Base-by-base conservation (phyloP, 92 coral and sea anemone genomes). In the Virgularia gustaviana region DNA sequence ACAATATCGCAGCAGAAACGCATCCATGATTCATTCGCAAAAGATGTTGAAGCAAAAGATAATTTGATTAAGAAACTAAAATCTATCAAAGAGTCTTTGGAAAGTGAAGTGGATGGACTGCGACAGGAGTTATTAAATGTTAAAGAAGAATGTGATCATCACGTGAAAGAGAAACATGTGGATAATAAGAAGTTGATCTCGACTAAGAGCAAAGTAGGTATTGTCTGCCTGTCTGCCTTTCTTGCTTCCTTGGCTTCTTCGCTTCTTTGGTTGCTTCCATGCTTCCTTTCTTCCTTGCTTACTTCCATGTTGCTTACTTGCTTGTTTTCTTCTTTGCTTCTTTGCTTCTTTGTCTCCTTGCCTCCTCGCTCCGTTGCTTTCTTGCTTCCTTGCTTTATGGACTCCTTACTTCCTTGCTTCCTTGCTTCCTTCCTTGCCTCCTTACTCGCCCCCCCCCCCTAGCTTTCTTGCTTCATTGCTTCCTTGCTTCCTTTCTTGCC, bases 61-160 rank as follows among this genome's bases (percentile, higher is more conserved):
- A 89, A 87, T 15, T 81, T 92, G 51, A 86, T 92, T 30, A 85
- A 81, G 55, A 82, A 89, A 37, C 83, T 92, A 16, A 92, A 92
- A 78, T 83, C 96, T 76, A 86, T 86, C 41, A 92, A 92, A 59
- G 90, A 89, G 62, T 86, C 92, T 2, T 80, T 92, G 60, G 96
- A 92, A 47, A 80, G 81, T 65, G 98, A 92, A 73, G 94, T 87
- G 30, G 90, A 92, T 33, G 78, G 90, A 39, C 72, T 92, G 36
- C 89, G 86, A 70, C 88, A 89, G 19, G 94, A 92, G 41, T 55
- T 92, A 79, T 83, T 80, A 27, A 75, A 78, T 2, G 60, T 72
- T 85, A 89, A 85, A 72, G 82, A 81, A 18, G 85, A 89, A 71
- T 71, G 62, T 74, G 90, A 92, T 34, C 87, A 87, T 12, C 82